Conservation (phyloP, 2,888 invertebrate species). For the Microctonus hyperodae region DNA sequence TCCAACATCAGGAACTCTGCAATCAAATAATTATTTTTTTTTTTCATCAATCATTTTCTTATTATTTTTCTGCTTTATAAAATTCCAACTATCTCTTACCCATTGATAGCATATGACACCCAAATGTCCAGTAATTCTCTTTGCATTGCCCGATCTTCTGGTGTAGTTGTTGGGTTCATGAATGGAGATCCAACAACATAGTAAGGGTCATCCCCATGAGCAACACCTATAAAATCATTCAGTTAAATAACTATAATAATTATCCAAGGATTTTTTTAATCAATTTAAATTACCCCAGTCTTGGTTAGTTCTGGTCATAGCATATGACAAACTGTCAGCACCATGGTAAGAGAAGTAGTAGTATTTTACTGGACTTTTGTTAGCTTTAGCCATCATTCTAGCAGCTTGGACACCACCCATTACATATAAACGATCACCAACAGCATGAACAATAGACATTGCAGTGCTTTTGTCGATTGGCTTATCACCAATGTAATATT, state of each 20-base stretch:
- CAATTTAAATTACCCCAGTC: slow-evolving; percentile 66
- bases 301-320: slow-evolving; percentile 65
- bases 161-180: slow-evolving; percentile 55
- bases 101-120: slow-evolving; percentile 68
- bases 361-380: slow-evolving; percentile 69
- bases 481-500: slow-evolving; percentile 67
- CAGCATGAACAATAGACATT: slow-evolving; percentile 63
- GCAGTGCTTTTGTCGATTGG: slow-evolving; percentile 61
- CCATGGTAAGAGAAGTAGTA: slow-evolving; percentile 73
- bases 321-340: slow-evolving; percentile 67
- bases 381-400: slow-evolving; percentile 67
- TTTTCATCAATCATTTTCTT: neutral
- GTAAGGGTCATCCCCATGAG: slow-evolving; percentile 71
- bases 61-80: neutral
- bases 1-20: slow-evolving; percentile 63
- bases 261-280: neutral
- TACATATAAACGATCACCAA: slow-evolving; percentile 72
- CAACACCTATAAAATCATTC: slow-evolving; percentile 65
- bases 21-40: slow-evolving; percentile 26
- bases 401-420: slow-evolving; percentile 70
- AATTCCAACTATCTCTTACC: slow-evolving; percentile 61
- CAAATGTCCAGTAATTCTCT: slow-evolving; percentile 67
- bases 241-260: neutral
- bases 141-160: slow-evolving; percentile 66
- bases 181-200: slow-evolving; percentile 63